phyloP scores from a whole-genome alignment of 2,888 invertebrate genomes.

The Hyles lineata region DNA sequence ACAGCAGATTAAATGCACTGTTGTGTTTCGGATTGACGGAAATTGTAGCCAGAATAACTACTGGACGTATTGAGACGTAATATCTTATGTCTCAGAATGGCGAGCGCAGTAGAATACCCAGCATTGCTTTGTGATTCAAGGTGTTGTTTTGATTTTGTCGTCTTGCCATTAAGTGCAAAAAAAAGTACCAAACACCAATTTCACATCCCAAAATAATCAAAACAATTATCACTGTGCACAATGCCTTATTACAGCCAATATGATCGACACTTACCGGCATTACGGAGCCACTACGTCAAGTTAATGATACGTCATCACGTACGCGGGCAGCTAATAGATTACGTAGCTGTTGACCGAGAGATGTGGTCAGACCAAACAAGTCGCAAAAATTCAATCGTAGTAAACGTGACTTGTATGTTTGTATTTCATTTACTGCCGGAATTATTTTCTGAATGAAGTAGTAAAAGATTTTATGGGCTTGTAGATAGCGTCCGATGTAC shows the following conservation, averaged over 20 bases:
- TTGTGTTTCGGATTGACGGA: no score
- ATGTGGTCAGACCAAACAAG: background rate
- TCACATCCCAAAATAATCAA: no score
- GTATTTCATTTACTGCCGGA: background rate
- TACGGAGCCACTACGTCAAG: slow-evolving; percentile 13
- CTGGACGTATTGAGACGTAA: no score
- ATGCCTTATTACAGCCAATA: background rate
- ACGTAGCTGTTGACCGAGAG: background rate
- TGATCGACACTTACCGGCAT: slow-evolving; percentile 5
- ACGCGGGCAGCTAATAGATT: slow-evolving; percentile 1
- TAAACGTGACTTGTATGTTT: background rate
- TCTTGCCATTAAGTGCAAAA: no score
- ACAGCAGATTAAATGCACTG: no score
- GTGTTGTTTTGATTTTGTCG: no score
- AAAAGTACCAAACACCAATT: no score
- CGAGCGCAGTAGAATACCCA: no score
- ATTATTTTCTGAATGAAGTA: background rate
- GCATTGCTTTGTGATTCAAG: no score
- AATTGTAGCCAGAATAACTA: no score
- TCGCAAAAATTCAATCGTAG: background rate
- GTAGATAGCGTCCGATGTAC: background rate
- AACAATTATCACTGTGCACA: background rate
- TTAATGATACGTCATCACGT: slow-evolving; percentile 7
- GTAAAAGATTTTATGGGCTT: background rate
- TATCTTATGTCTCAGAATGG: no score